Conservation (phyloP, 2,797 vertebrate species). For the Halcyon chelicuti region DNA sequence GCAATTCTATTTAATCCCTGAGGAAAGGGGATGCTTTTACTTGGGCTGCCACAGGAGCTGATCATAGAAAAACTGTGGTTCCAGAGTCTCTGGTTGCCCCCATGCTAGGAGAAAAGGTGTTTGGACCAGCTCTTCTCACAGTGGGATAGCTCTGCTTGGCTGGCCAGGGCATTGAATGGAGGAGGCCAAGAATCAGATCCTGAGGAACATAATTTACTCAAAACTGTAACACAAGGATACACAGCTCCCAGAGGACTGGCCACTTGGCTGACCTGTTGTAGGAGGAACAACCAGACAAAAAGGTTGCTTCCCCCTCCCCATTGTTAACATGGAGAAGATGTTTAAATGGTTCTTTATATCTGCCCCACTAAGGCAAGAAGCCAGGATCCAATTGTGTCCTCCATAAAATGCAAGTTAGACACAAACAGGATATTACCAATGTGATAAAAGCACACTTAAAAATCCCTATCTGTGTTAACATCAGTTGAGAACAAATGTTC, state of each 20-base stretch:
- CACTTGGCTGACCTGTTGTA: not conserved
- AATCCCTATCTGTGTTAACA: not conserved
- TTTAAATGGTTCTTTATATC: not conserved
- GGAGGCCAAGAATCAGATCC: not conserved
- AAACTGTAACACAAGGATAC: not conserved
- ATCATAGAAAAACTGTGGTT: not conserved
- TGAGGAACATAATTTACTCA: not conserved
- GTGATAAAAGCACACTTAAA: not conserved
- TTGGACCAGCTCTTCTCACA: not conserved
- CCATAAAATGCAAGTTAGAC: not conserved
- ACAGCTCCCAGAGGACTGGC: not conserved
- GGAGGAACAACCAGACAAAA: not conserved
- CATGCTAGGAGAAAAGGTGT: not conserved
- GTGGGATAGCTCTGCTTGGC: not conserved
- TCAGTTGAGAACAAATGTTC: not conserved
- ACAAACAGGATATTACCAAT: not conserved
- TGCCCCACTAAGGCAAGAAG: not conserved
- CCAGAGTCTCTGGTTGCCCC: not conserved
- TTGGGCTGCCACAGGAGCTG: not conserved
- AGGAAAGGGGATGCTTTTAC: not conserved
- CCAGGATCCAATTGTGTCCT: not conserved
- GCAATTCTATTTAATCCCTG: not conserved
- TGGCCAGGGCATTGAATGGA: not conserved
- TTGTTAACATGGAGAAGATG: not conserved
- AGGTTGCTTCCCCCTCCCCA: not conserved